Evolutionary conservation across 1,140 invertebrate species (phyloP).

Genomic region (Asbolus verrucosus): DNA sequence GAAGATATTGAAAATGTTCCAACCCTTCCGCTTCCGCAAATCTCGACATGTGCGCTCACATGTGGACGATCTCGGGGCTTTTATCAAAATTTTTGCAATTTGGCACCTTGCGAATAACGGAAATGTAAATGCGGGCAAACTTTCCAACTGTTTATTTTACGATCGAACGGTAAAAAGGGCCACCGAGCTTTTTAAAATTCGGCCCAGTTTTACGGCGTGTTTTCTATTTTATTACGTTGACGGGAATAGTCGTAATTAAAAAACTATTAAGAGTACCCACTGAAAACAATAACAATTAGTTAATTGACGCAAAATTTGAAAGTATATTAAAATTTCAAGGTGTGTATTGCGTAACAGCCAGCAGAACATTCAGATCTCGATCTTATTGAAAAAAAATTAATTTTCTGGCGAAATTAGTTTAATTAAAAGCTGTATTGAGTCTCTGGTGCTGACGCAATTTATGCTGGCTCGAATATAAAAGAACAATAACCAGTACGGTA

Average conservation of each 20-base stretch:
- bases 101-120: too few relatives aligned
- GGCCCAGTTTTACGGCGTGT: too few relatives aligned
- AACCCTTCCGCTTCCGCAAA: constrained; percentile 58
- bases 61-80: neutral
- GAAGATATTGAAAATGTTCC: constrained; percentile 53
- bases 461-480: too few relatives aligned
- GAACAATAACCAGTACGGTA: too few relatives aligned
- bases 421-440: too few relatives aligned
- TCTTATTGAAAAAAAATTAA: neutral
- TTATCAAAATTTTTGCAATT: constrained; percentile 12
- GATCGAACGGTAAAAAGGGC: neutral
- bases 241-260: too few relatives aligned
- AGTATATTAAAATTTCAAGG: constrained; percentile 19
- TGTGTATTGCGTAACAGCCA: neutral
- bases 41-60: constrained; percentile 49
- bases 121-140: neutral
- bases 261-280: constrained; percentile 19
- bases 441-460: too few relatives aligned
- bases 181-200: neutral
- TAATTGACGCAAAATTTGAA: constrained; percentile 22
- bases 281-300: neutral
- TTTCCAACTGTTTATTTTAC: constrained; percentile 2
- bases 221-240: too few relatives aligned
- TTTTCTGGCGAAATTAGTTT: too few relatives aligned
- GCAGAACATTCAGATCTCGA: neutral